Percentiles rank a stretch among this genome's conserved stretches.
Evolutionary conservation across 2,888 invertebrate genomes (phyloP).

Genomic region (Troilus luridus): DNA sequence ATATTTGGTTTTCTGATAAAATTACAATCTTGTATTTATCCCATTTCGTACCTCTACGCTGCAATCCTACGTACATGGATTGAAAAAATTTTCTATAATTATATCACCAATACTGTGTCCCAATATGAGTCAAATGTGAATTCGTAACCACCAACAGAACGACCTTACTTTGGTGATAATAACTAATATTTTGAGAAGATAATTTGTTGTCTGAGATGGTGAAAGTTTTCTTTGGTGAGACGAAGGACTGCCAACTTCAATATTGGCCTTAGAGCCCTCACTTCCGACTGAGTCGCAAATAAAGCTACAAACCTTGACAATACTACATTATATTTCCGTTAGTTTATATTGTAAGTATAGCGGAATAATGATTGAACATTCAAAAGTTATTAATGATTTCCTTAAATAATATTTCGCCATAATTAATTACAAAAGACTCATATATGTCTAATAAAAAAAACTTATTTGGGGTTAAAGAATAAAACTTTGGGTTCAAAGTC

Average conservation of each 20-base stretch:
- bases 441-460: too few species aligned
- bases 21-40: too few species aligned
- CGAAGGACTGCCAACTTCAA: not conserved
- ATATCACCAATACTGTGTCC: not conserved
- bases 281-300: not conserved
- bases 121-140: not conserved
- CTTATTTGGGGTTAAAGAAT: too few species aligned
- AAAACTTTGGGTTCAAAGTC: too few species aligned
- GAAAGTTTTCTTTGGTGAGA: conserved; percentile 1
- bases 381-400: too few species aligned
- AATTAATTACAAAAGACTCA: too few species aligned
- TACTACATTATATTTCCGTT: too few species aligned
- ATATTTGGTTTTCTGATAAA: too few species aligned
- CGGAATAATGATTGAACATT: too few species aligned
- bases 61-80: not conserved
- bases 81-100: not conserved
- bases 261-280: not conserved
- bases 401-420: too few species aligned
- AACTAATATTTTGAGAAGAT: not conserved
- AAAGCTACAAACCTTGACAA: not conserved
- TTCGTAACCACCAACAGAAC: not conserved
- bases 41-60: too few species aligned
- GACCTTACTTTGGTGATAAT: not conserved
- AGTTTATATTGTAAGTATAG: too few species aligned
- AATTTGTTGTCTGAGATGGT: not conserved